Base-by-base conservation (phyloP, 2,888 invertebrate species). In the Pardosa pseudoannulata region DNA sequence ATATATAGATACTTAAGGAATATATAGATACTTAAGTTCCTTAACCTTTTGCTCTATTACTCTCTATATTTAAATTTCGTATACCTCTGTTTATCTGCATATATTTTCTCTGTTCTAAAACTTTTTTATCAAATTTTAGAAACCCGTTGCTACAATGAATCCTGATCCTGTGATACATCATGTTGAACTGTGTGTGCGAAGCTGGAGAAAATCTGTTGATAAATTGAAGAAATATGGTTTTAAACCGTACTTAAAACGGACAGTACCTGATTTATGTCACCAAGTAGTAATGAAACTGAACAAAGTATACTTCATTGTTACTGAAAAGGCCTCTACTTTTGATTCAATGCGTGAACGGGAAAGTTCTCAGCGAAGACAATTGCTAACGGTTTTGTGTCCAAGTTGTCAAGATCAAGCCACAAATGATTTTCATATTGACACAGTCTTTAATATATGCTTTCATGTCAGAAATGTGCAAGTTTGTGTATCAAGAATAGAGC, bases 391-490 rank as follows among this genome's bases (percentile, higher is more conserved):
- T 0, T 56, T 87, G 2, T 87, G 87, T 19, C 16, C 41, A 5
- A 46, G 16, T 3, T 81, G 81, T n/a, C 62, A 78, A n/a, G 23
- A 50, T 13, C 1, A 39, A 0, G 0, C 3, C 0, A 5, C 5
- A 0, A 76, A 82, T 56, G 41, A 46, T 5, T 7, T 11, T 27
- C 28, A 64, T 16, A 41, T 78, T 0, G 91, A 92, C 88, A 91
- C 92, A 19, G 92, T 92, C 0, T 92, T 91, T 86, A 92, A 92
- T 88, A 90, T 92, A 2, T 91, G 91, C n/a, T 88, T 92, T 19
- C 89, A 90, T 86, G 92, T 92, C 2, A 90, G 90, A 76, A 89
- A 92, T 89, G 88, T 92, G 0, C 80, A 90, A 19, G 32, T 56
- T 7, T 13, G 50, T 0, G n/a, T 56, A 0, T 19, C 36, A 9